Base-by-base conservation (phyloP, 2,113 vertebrate genomes). In the Argyrosomus japonicus region DNA sequence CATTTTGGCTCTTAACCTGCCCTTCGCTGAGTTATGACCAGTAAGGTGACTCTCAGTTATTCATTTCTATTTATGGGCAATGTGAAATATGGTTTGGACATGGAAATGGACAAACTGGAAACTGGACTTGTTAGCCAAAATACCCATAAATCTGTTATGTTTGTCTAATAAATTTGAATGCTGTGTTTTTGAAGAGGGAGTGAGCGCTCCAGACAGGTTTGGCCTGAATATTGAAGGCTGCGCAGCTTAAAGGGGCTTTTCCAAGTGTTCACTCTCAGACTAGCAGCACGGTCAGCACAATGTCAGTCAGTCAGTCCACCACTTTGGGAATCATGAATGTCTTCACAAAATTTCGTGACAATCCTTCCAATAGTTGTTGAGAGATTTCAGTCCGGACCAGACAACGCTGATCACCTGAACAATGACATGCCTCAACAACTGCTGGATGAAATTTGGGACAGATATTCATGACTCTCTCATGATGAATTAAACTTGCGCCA, bases 31-130 rank as follows among this genome's bases (percentile, higher is more conserved):
- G 64, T 82, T 84, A 79, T 68, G 67, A 71, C 60, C 57, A 11
- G 53, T 43, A 14, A 56, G 48, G 53, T 18, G 48, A 78, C 61
- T 82, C 77, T 64, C 40, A 58, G 60, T 56, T 83, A 85, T 88
- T 85, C 83, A 63, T 76, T 79, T 73, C 21, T 70, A 4, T 50
- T 73, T 74, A 58, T 87, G 73, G 61, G 70, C 25, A 19, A 11
- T 13, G 29, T 75, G 45, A 79, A 79, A 64, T 67, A 54, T 15
- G 21, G 25, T 68, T 69, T 77, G 58, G 68, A 75, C 23, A 2
- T 43, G n/a, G 54, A 77, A 47, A 54, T 29, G 68, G 45, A 57
- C 56, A 57, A 86, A 79, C 23, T 76, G 58, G 53, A 75, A 86
- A 87, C 32, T 48, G 79, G 50, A 85, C 74, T 48, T 56, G 15